Percentiles rank a stretch among this genome's conserved stretches.
Evolutionary conservation across 2,113 vertebrate genomes (phyloP).

Genomic region (Meleagris gallopavo): DNA sequence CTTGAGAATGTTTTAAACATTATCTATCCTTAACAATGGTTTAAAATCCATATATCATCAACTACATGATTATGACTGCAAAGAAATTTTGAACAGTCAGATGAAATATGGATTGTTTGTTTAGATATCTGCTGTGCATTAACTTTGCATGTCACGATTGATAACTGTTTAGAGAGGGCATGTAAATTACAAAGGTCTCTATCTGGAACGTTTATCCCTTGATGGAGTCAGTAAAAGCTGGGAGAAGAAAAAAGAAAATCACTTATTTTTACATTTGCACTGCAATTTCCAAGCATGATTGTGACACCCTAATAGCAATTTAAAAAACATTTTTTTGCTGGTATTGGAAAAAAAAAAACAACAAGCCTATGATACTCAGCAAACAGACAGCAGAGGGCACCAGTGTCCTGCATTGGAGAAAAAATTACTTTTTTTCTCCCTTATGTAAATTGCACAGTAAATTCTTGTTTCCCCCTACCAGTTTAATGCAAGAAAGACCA

Average conservation of each 20-base stretch:
- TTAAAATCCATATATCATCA: not conserved
- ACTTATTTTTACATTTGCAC: not conserved
- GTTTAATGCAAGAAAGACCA: slow-evolving; percentile 19
- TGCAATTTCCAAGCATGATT: accelerated
- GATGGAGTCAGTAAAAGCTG: not conserved
- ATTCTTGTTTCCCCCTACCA: slow-evolving; percentile 5
- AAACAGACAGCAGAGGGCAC: slow-evolving; percentile 80
- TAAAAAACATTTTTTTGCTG: not conserved
- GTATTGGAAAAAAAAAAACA: not conserved
- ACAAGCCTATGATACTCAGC: not conserved
- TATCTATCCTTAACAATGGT: not conserved
- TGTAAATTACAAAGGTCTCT: not conserved
- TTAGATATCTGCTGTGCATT: not conserved
- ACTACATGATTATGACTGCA: not conserved
- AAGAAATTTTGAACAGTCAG: not conserved
- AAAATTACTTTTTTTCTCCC: not conserved
- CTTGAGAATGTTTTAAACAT: not conserved
- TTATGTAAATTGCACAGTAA: not conserved
- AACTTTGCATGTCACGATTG: accelerated
- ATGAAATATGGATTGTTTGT: accelerated
- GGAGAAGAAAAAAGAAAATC: not conserved
- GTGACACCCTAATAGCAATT: not conserved
- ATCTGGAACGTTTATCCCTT: not conserved
- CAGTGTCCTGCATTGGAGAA: slow-evolving; percentile 55
- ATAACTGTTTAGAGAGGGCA: not conserved